phyloP scores from a whole-genome alignment of 2,113 vertebrate species.

The Catharus minimus region DNA sequence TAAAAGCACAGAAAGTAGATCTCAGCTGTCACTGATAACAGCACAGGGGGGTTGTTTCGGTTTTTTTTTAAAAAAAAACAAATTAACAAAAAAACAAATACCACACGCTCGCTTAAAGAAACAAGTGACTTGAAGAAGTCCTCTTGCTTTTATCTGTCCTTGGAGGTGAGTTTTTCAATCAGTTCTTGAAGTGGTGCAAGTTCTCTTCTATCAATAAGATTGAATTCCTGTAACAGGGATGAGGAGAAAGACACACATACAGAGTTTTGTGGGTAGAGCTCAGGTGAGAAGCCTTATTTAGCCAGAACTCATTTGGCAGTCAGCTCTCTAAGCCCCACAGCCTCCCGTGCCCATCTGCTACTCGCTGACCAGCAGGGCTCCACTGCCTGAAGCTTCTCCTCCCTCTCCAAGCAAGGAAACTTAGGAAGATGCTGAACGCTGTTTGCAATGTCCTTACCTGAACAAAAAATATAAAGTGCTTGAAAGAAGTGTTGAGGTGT shows the following conservation, averaged over 20 bases:
- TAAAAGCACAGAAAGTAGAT: conserved; percentile 71
- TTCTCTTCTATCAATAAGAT: conserved; percentile 88
- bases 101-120: conserved; percentile 61
- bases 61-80: background rate
- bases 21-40: conserved; percentile 66
- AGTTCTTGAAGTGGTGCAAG: conserved; percentile 88
- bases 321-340: background rate
- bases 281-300: background rate
- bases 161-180: conserved; percentile 89
- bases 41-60: background rate
- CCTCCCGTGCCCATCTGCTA: background rate
- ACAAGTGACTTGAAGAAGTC: conserved; percentile 40
- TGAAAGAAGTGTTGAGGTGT: conserved; percentile 85
- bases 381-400: background rate
- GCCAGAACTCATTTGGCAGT: background rate
- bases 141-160: conserved; percentile 84
- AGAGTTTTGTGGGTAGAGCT: background rate
- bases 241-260: background rate
- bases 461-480: conserved; percentile 88
- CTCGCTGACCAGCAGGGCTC: accelerated
- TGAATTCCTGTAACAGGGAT: conserved; percentile 79
- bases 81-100: conserved; percentile 53
- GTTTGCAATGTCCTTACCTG: conserved; percentile 63
- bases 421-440: accelerated
- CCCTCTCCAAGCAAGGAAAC: background rate